Evolutionary conservation across 23 tunicate species (phyloP).

Genomic region (Styela plicata): DNA sequence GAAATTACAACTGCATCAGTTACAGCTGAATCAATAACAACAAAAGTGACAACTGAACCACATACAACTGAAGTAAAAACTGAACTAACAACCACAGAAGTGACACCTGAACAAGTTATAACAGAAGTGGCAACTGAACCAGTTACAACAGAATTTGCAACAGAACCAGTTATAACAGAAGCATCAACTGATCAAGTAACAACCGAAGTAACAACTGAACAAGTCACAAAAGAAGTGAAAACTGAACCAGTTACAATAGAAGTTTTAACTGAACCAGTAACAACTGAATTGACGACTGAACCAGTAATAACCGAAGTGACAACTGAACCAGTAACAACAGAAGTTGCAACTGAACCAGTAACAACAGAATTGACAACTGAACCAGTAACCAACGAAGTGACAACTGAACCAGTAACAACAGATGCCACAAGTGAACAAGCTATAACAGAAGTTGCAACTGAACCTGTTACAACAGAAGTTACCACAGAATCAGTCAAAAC

Average conservation of each 20-base stretch:
- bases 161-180: neutral
- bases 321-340: neutral
- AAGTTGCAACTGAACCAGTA: neutral
- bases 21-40: neutral
- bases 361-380: no score
- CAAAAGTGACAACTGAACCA: neutral
- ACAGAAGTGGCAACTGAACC: neutral
- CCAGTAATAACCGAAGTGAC: neutral
- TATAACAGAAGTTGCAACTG: neutral
- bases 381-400: no score
- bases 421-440: neutral
- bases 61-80: neutral
- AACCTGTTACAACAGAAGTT: neutral
- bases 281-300: neutral
- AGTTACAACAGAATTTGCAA: no score
- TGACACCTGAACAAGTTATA: neutral
- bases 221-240: neutral
- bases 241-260: neutral
- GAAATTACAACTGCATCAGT: neutral
- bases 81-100: neutral
- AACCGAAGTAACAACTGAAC: neutral
- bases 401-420: neutral
- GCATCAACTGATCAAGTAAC: neutral
- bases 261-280: neutral
- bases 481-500: neutral